Evolutionary conservation across 2,797 vertebrate species (phyloP), one percentile per base, ranked within the genome.

Genomic region (Passerculus sandwichensis): DNA sequence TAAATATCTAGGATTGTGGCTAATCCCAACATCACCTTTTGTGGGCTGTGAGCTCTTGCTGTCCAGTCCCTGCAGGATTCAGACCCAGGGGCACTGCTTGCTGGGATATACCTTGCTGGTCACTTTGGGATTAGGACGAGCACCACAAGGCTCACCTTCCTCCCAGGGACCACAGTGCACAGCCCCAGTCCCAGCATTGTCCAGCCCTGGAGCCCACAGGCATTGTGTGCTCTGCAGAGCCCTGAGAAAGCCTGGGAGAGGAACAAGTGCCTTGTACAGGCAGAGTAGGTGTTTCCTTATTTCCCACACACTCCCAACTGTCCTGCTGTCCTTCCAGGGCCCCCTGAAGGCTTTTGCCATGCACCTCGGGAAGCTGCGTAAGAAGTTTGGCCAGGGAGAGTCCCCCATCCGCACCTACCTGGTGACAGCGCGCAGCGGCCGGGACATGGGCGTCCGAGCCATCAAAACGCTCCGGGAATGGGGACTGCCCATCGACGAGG

Each of bases 401-500:
- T 97, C 97, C 11, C 97, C 97, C 22, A 96, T 98, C 50, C 88
- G 96, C 59, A 98, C 96, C 12, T 97, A 97, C 77, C 88, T 98
- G 88, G 93, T 98, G 83, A 98, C 97, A 0, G 92, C 92, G 5
- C 97, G 96, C 85, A 96, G 97, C 0, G 96, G 97, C 71, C 96
- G 93, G 60, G 97, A 98, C 44, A 96, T 97, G 95, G 98, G 97
- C 51, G 57, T 89, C 57, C 79, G 96, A 45, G 97, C 97, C 32
- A 93, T 98, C 91, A 97, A 97, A 89, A 98, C 95, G 0, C 97
- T 98, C 25, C 93, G 94, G 29, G 91, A 92, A 51, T 98, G 98
- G 98, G 98, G 98, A 9, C 88, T 98, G 91, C 78, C 96, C 70
- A 97, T 97, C 3, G 97, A 98, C 0, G 97, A 98, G 87, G 97